Evolutionary conservation across 2,797 vertebrate species (phyloP).

Genomic region (Urophycis tenuis): DNA sequence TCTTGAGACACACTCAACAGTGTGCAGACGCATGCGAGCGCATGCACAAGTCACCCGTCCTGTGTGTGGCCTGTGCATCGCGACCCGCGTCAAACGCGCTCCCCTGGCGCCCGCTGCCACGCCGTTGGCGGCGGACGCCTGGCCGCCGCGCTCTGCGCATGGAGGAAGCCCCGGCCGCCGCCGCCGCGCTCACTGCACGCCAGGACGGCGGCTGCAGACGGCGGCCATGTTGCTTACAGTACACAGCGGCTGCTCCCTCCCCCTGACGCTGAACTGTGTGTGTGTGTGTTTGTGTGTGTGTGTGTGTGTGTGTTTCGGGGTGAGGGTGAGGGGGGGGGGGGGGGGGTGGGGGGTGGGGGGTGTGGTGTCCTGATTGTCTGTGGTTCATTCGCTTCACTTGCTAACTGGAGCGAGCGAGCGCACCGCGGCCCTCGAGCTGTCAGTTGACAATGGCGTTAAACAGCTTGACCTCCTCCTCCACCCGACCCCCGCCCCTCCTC

Average conservation of each 20-base stretch:
- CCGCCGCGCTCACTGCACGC: neutral
- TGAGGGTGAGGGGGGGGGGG: neutral
- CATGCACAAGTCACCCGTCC: no score
- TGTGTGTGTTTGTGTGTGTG: neutral
- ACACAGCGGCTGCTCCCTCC: no score
- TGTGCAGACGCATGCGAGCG: no score
- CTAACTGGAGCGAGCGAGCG: slow-evolving; percentile 69
- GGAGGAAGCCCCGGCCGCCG: no score
- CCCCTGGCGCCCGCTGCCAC: no score
- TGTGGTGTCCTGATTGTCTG: slow-evolving; percentile 27
- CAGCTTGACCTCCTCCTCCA: slow-evolving; percentile 24
- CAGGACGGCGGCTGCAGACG: neutral
- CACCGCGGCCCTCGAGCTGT: slow-evolving; percentile 54
- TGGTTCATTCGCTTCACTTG: slow-evolving; percentile 52
- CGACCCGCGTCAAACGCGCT: no score
- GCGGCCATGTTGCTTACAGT: neutral
- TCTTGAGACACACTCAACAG: no score
- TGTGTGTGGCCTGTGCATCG: no score
- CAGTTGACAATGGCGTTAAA: slow-evolving; percentile 53
- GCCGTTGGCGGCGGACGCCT: no score
- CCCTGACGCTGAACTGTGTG: no score
- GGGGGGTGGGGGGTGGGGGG: neutral
- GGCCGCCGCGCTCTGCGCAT: no score
- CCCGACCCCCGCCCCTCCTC: slow-evolving; percentile 11
- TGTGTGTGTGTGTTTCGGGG: neutral